Percentiles rank a stretch among this genome's conserved stretches.
These are phyloP conservation scores for Sclerurus mexicanus DNA, from an alignment of 2,113 vertebrate genomes.

Conservation along the genomic window DNA sequence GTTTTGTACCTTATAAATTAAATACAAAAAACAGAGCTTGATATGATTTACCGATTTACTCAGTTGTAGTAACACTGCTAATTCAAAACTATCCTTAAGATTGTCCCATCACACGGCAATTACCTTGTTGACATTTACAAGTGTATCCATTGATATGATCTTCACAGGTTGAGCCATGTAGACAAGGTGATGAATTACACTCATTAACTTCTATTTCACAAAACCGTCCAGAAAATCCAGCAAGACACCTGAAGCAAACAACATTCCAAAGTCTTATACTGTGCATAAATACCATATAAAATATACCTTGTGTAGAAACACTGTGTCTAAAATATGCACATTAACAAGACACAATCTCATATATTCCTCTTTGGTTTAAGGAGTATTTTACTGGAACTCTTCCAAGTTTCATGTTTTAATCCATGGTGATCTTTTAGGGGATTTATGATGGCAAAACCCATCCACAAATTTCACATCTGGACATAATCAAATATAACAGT, in stretches of 20 bases:
- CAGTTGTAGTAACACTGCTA: not conserved
- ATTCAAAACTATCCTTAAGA: not conserved
- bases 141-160: constrained; percentile 81
- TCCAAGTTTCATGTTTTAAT: not conserved
- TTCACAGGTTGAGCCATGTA: constrained; percentile 79
- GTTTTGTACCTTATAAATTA: not conserved
- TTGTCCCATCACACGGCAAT: not conserved
- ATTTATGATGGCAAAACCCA: not conserved
- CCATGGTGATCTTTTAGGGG: not conserved
- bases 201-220: constrained; percentile 79
- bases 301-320: not conserved
- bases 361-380: not conserved
- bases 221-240: constrained; percentile 67
- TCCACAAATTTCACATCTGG: not conserved
- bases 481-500: not conserved
- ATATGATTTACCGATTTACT: not conserved
- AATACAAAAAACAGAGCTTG: not conserved
- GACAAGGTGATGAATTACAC: constrained; percentile 83
- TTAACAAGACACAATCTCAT: not conserved
- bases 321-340: not conserved
- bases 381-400: not conserved
- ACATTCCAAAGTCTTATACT: not conserved
- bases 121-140: constrained; percentile 83
- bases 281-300: not conserved
- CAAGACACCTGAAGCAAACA: constrained; percentile 60